Evolutionary conservation across 2,113 vertebrate species (phyloP).

Genomic region (Pogona vitticeps): DNA sequence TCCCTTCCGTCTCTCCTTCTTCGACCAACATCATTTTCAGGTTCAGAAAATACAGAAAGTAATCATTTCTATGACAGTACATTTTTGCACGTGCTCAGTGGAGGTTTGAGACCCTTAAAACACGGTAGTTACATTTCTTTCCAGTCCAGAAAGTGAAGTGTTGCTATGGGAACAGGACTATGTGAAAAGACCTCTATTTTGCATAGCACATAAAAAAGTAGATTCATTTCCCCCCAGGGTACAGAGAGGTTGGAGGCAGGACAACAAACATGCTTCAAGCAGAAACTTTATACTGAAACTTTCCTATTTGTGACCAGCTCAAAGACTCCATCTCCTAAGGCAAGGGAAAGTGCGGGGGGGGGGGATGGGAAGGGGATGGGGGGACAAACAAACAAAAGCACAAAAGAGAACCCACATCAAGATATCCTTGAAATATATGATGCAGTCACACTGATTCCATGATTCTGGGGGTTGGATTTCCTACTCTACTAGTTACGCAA

Average conservation of each 20-base stretch:
- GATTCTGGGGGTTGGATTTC: conserved; percentile 63
- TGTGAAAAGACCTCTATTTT: conserved; percentile 83
- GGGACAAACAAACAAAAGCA: conserved; percentile 59
- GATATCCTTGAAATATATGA: conserved; percentile 55
- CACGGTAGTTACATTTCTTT: conserved; percentile 80
- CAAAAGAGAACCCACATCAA: conserved; percentile 28
- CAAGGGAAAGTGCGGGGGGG: too few relatives aligned
- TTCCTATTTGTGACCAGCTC: conserved; percentile 57
- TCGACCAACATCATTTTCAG: conserved; percentile 81
- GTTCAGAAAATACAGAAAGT: conserved; percentile 75
- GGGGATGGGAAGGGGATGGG: too few relatives aligned
- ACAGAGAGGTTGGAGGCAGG: conserved; percentile 56
- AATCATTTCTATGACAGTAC: conserved; percentile 68
- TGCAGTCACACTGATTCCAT: conserved; percentile 57
- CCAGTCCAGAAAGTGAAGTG: conserved; percentile 84
- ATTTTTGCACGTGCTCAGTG: conserved; percentile 71
- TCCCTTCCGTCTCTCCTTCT: conserved; percentile 76
- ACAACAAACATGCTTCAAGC: conserved; percentile 58
- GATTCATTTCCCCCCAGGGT: conserved; percentile 62
- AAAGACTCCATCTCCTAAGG: conserved; percentile 69
- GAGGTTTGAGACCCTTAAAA: conserved; percentile 80
- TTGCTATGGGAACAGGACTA: conserved; percentile 87
- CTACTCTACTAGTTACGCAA: conserved; percentile 64
- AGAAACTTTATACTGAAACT: conserved; percentile 57
- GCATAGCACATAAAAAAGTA: conserved; percentile 84